Conservation (phyloP, 2,888 invertebrate species). For the Microplitis manilae region DNA sequence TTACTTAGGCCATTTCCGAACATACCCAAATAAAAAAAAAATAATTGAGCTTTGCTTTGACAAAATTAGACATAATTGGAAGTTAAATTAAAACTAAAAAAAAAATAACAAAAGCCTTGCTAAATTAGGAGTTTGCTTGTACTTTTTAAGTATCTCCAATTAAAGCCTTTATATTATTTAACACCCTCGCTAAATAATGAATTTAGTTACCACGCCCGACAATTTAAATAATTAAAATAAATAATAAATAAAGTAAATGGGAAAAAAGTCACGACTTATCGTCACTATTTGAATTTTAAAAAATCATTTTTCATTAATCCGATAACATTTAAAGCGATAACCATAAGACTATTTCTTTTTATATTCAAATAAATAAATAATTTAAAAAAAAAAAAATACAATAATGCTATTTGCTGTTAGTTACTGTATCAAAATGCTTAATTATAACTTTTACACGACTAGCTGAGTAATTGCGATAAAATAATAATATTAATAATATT, state of each 20-base stretch:
- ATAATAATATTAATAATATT: constrained; percentile 29
- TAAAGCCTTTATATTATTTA: too few species aligned
- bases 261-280: constrained; percentile 43
- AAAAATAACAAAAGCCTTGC: constrained; percentile 13
- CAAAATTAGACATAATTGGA: not conserved
- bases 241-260: constrained; percentile 30
- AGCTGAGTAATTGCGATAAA: constrained; percentile 46
- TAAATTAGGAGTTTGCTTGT: constrained; percentile 30
- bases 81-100: not conserved
- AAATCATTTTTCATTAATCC: constrained; percentile 5
- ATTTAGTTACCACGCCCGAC: not conserved
- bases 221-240: not conserved
- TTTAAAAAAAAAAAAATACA: constrained; percentile 22
- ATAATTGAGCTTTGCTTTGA: constrained; percentile 24
- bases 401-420: constrained; percentile 31
- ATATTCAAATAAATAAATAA: constrained; percentile 21
- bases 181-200: not conserved
- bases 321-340: constrained; percentile 11
- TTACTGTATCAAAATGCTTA: constrained; percentile 55
- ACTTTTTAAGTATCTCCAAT: not conserved
- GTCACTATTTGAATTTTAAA: constrained; percentile 28
- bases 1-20: too few species aligned
- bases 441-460: constrained; percentile 58
- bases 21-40: constrained; percentile 8
- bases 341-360: not conserved